These are phyloP conservation scores for Hemiprocne comata DNA, from an alignment of 2,113 vertebrate genomes.

Conservation along the genomic window DNA sequence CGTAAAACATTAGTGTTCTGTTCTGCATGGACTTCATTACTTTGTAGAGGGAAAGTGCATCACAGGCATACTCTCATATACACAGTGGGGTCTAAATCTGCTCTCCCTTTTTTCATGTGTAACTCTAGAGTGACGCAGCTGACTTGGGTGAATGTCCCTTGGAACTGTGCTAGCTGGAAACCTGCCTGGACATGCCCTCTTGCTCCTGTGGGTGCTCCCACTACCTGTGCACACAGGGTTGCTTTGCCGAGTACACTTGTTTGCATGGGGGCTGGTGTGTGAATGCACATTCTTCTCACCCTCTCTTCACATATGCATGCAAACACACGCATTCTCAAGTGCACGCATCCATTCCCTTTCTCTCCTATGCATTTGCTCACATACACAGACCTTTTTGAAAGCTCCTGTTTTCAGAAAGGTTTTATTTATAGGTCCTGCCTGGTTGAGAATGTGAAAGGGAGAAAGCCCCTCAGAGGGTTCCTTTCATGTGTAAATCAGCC, in stretches of 20 bases:
- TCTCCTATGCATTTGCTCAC: slow-evolving; percentile 6
- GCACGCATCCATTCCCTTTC: slow-evolving; percentile 35
- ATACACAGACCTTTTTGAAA: slow-evolving; percentile 69
- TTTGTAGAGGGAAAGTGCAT: neutral
- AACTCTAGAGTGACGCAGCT: neutral
- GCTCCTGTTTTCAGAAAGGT: slow-evolving; percentile 73
- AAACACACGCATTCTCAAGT: slow-evolving; percentile 38
- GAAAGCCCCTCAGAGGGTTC: slow-evolving; percentile 69
- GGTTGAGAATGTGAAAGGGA: slow-evolving; percentile 78
- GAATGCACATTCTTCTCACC: neutral
- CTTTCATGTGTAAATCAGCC: slow-evolving; percentile 86
- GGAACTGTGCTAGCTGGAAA: neutral
- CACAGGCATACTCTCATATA: neutral
- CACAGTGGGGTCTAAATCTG: neutral
- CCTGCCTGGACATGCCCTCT: neutral
- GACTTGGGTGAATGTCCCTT: neutral
- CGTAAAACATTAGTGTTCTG: neutral
- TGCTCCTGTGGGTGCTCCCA: neutral
- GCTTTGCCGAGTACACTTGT: neutral
- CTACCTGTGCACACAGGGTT: neutral
- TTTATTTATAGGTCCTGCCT: slow-evolving; percentile 80
- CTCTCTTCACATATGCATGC: neutral
- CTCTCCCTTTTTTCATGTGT: neutral
- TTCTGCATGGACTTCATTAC: neutral
- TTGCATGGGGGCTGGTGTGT: neutral